Evolutionary conservation across 2,113 vertebrate genomes (phyloP).

Genomic region (Dicaeum eximium): DNA sequence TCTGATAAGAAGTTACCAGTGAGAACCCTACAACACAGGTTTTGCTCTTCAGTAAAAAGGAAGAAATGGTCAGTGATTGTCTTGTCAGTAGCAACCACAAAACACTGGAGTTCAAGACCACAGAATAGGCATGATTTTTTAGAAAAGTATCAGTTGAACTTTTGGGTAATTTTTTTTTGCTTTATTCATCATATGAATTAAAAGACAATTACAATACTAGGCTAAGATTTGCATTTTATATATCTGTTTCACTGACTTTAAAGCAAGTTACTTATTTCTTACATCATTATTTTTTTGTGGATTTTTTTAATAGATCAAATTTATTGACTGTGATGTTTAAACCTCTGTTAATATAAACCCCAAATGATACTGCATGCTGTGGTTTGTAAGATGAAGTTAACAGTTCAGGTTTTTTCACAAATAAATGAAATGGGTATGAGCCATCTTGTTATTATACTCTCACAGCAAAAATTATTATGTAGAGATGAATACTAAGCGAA

Average conservation of each 20-base stretch:
- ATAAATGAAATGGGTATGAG: not conserved
- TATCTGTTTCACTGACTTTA: not conserved
- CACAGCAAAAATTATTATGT: not conserved
- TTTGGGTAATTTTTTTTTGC: not conserved
- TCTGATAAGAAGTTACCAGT: not conserved
- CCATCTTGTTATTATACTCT: not conserved
- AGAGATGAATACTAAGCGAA: not conserved
- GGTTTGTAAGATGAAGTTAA: not conserved
- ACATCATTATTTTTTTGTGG: not conserved
- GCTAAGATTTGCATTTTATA: not conserved
- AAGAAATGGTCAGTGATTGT: not conserved
- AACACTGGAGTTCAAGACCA: not conserved
- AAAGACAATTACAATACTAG: not conserved
- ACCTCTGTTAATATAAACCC: not conserved
- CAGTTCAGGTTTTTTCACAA: not conserved
- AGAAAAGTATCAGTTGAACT: not conserved
- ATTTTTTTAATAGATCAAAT: not conserved
- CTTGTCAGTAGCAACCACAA: not conserved
- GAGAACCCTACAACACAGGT: not conserved
- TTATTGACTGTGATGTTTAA: not conserved
- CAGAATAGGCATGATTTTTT: not conserved
- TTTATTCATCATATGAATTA: no score
- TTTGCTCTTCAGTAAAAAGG: not conserved
- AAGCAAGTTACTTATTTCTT: not conserved
- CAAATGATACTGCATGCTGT: not conserved